phyloP scores from a whole-genome alignment of 2,888 invertebrate genomes.

The Gandaritis pyraliata region DNA sequence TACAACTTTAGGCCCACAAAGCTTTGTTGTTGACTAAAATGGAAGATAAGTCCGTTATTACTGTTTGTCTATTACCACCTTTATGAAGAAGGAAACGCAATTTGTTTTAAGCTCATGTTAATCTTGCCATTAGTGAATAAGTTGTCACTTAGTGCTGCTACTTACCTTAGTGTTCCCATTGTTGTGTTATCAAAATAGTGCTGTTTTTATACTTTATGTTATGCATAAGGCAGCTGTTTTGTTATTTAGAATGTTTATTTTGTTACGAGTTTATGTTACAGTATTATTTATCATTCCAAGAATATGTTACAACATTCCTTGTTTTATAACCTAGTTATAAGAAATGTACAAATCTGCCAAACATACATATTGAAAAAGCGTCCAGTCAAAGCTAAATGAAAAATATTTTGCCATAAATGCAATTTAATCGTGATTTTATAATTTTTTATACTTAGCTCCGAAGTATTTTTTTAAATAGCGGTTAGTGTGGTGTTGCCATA shows the following conservation, averaged over 20 bases:
- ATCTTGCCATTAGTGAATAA: slow-evolving; percentile 61
- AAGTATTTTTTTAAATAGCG: slow-evolving; percentile 42
- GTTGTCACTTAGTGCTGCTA: slow-evolving; percentile 31
- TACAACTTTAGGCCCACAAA: too few species aligned
- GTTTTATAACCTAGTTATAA: slow-evolving; percentile 49
- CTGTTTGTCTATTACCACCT: neutral
- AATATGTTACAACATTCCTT: slow-evolving; percentile 34
- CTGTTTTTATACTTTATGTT: slow-evolving; percentile 5
- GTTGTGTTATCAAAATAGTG: slow-evolving; percentile 12
- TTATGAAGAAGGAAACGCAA: slow-evolving; percentile 27
- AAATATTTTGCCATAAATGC: slow-evolving; percentile 44
- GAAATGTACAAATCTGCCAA: slow-evolving; percentile 56
- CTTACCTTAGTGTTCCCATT: slow-evolving; percentile 28
- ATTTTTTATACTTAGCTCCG: slow-evolving; percentile 36
- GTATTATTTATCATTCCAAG: slow-evolving; percentile 41
- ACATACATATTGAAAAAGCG: slow-evolving; percentile 49
- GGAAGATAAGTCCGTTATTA: too few species aligned
- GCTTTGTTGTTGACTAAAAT: too few species aligned
- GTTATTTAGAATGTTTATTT: slow-evolving; percentile 18
- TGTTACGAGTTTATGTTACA: slow-evolving; percentile 34
- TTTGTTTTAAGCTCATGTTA: slow-evolving; percentile 57
- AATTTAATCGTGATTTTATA: slow-evolving; percentile 38
- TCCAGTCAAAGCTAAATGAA: slow-evolving; percentile 49
- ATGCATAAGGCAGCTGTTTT: slow-evolving; percentile 17
- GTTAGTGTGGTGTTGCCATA: slow-evolving; percentile 57